phyloP scores from a whole-genome alignment of 2,797 vertebrate species.

The Typhlichthys subterraneus region DNA sequence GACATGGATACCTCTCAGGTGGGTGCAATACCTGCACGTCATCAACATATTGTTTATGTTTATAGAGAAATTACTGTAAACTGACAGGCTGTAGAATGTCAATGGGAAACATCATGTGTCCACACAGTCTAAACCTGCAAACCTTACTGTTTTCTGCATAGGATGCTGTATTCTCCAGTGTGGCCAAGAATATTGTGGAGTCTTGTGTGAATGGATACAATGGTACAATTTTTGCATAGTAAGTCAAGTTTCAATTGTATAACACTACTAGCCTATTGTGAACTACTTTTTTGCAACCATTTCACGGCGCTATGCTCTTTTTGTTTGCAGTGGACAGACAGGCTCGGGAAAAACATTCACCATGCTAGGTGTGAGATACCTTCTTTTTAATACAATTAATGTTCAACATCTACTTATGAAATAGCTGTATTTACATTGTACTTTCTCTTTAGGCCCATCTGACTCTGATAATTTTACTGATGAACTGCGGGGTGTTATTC shows the following conservation, averaged over 20 bases:
- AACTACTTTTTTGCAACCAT: neutral
- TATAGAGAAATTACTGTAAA: neutral
- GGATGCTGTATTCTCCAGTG: constrained; percentile 91
- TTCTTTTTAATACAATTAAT: neutral
- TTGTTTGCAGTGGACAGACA: constrained; percentile 87
- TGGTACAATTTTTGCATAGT: constrained; percentile 98
- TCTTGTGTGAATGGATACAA: constrained; percentile 97
- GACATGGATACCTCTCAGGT: constrained; percentile 91
- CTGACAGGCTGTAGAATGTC: neutral
- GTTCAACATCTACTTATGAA: neutral
- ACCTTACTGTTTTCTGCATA: constrained; percentile 43
- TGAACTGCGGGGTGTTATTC: constrained; percentile 92
- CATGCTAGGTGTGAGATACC: constrained; percentile 88
- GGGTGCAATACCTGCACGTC: constrained; percentile 6
- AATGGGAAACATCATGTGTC: neutral
- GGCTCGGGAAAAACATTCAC: constrained; percentile 98
- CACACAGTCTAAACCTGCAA: neutral
- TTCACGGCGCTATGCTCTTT: constrained; percentile 8
- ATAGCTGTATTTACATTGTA: constrained; percentile 13
- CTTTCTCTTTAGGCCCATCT: constrained; percentile 82
- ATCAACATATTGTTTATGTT: neutral
- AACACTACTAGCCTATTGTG: neutral
- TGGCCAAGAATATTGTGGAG: constrained; percentile 93
- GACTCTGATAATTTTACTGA: constrained; percentile 93
- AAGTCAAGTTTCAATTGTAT: constrained; percentile 66